These are phyloP conservation scores for Brachionus rubens DNA, from an alignment of 1,140 invertebrate genomes.

Conservation along the genomic window DNA sequence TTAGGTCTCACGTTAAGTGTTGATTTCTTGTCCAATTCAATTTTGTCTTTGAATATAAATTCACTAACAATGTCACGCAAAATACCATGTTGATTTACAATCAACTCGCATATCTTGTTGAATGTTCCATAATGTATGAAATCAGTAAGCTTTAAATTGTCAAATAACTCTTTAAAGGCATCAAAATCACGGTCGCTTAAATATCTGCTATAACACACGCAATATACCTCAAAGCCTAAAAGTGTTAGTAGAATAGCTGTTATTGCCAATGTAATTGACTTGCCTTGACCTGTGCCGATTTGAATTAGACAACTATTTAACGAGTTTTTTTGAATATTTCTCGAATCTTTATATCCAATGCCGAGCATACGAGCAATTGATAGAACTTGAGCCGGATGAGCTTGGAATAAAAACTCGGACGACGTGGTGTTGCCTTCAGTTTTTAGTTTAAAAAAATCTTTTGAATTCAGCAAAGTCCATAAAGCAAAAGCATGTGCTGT, in stretches of 20 bases:
- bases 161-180: neutral
- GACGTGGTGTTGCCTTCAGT: too few relatives aligned
- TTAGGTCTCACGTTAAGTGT: neutral
- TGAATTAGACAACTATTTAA: neutral
- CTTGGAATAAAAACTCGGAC: neutral
- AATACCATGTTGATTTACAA: neutral
- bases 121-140: neutral
- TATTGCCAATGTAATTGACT: neutral
- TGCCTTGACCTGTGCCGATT: conserved; percentile 10
- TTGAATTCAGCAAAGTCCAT: too few relatives aligned
- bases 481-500: too few relatives aligned
- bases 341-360: neutral
- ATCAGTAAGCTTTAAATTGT: neutral
- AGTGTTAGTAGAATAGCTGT: neutral
- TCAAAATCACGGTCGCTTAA: neutral
- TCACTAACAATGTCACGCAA: neutral
- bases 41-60: neutral
- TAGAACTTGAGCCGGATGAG: neutral
- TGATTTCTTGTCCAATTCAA: neutral
- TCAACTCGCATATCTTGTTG: neutral
- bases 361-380: neutral
- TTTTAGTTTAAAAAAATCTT: too few relatives aligned
- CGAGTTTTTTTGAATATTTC: neutral
- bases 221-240: conserved; percentile 8
- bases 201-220: neutral